phyloP scores from a whole-genome alignment of 2,113 vertebrate species.

The Puntigrus tetrazona region DNA sequence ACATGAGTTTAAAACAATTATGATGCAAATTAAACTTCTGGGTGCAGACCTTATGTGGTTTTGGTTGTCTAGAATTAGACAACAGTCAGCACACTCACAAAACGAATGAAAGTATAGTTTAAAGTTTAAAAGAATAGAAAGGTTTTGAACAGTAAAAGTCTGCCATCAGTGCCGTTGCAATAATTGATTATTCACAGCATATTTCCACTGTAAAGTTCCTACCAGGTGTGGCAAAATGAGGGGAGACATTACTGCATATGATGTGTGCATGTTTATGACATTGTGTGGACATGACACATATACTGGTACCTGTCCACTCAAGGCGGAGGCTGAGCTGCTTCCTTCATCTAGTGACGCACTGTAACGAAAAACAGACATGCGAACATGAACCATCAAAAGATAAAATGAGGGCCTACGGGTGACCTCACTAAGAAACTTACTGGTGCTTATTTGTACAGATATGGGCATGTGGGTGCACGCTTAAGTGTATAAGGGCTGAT shows the following conservation, averaged over 20 bases:
- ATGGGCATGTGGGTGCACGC: neutral
- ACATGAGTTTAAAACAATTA: too few relatives aligned
- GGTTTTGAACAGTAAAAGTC: neutral
- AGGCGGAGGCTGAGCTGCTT: slow-evolving; percentile 79
- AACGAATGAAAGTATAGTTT: neutral
- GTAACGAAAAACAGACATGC: slow-evolving; percentile 48
- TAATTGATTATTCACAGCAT: neutral
- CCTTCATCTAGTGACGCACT: slow-evolving; percentile 88
- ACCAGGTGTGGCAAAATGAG: neutral
- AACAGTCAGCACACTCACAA: neutral
- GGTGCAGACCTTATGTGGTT: neutral
- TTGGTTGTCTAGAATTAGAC: neutral
- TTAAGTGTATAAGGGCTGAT: neutral
- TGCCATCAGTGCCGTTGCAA: neutral
- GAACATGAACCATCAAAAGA: neutral
- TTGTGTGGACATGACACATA: neutral
- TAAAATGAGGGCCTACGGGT: neutral
- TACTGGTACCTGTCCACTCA: slow-evolving; percentile 84
- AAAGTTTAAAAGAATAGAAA: neutral
- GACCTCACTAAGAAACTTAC: neutral
- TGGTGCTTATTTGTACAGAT: neutral
- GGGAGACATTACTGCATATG: neutral
- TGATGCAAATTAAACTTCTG: neutral
- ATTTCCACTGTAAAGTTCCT: neutral
- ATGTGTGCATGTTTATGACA: neutral